Conservation (phyloP, 2,888 invertebrate species). For the Lasioglossum morio region DNA sequence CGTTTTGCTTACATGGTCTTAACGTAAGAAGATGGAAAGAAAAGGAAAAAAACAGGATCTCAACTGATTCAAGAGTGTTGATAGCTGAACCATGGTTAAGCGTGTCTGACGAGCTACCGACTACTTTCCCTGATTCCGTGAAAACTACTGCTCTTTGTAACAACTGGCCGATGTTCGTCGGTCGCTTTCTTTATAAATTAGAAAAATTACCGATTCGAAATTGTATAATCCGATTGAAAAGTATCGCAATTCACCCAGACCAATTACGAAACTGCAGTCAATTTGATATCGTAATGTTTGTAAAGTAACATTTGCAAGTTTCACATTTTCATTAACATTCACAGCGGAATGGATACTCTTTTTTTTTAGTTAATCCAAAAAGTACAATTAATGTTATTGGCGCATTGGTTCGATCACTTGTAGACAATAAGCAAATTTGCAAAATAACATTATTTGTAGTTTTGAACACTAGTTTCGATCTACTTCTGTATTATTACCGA, state of each 20-base stretch:
- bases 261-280: neutral
- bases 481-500: neutral
- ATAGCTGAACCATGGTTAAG: neutral
- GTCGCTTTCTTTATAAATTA: neutral
- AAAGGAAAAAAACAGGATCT: neutral
- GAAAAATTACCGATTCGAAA: neutral
- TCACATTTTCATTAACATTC: neutral
- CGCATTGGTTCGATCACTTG: too few species aligned
- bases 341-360: neutral
- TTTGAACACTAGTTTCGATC: too few species aligned
- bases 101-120: constrained; percentile 5
- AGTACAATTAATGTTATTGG: too few species aligned
- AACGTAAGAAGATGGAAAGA: neutral
- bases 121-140: constrained; percentile 9
- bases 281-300: too few species aligned
- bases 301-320: too few species aligned
- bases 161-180: neutral
- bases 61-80: neutral
- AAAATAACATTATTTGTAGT: too few species aligned
- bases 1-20: neutral
- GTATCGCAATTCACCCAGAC: neutral
- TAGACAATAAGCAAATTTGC: too few species aligned
- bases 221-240: neutral
- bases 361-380: neutral
- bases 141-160: neutral